A percentile compares a stretch with the other conserved stretches of the same genome.
These are phyloP conservation scores for Choreutis nemorana DNA, from an alignment of 2,888 invertebrate species.

Conservation along the genomic window DNA sequence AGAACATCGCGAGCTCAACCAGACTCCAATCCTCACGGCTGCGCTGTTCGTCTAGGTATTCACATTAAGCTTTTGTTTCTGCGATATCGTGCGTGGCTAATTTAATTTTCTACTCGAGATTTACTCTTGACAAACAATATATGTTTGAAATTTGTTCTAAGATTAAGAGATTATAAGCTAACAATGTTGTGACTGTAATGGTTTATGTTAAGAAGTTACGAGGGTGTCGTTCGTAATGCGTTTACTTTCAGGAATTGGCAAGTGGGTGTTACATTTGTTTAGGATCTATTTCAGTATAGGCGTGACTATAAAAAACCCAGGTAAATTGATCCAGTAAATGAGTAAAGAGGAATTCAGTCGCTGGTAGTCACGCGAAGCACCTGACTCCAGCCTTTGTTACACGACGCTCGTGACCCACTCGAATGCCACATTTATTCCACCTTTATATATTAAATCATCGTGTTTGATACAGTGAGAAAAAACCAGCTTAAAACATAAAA, in stretches of 20 bases:
- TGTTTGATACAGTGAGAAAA: too few species aligned
- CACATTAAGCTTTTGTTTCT: conserved; percentile 42
- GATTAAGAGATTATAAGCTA: conserved; percentile 3
- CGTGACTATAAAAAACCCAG: conserved; percentile 34
- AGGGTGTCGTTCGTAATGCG: conserved; percentile 6
- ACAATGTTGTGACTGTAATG: conserved; percentile 6
- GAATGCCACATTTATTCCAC: conserved; percentile 31
- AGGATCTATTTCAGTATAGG: conserved; percentile 35
- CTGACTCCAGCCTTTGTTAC: conserved; percentile 43
- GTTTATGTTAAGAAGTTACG: conserved; percentile 7
- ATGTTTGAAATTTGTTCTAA: too few species aligned
- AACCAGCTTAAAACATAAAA: too few species aligned
- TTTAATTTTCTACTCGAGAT: conserved; percentile 41
- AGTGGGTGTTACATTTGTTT: too few species aligned
- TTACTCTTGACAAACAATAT: too few species aligned
- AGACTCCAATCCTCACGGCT: conserved; percentile 51
- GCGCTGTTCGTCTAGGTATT: conserved; percentile 24
- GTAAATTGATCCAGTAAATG: conserved; percentile 50
- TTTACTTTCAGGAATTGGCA: conserved; percentile 2
- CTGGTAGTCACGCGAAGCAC: conserved; percentile 49
- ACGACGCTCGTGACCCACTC: conserved; percentile 33
- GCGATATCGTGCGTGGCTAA: conserved; percentile 54
- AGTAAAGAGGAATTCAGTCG: conserved; percentile 34
- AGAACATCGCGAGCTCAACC: conserved; percentile 47
- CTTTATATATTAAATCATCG: conserved; percentile 4